These are phyloP conservation scores for Dicerorhinus sumatrensis DNA, from an alignment of 2,113 vertebrate genomes.

Conservation along the genomic window DNA sequence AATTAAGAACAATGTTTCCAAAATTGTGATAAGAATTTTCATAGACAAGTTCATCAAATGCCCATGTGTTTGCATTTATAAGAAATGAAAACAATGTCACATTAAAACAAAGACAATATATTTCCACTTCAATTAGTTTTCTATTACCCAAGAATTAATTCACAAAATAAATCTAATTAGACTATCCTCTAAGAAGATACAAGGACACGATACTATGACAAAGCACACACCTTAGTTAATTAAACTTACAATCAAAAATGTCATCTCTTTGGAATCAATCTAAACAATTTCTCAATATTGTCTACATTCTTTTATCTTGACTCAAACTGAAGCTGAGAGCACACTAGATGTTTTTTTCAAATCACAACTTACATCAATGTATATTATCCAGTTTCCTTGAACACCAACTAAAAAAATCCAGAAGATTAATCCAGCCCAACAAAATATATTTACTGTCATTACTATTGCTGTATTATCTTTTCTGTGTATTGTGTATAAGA, in stretches of 20 bases:
- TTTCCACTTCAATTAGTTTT: constrained; percentile 32
- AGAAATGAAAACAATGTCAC: constrained; percentile 1
- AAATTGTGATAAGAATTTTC: neutral
- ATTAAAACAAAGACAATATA: constrained; percentile 1
- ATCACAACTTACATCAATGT: neutral
- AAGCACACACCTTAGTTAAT: neutral
- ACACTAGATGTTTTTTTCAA: neutral
- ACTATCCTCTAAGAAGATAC: neutral
- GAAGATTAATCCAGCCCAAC: neutral
- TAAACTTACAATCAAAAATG: neutral
- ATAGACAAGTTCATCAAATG: neutral
- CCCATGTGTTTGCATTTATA: neutral
- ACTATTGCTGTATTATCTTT: neutral
- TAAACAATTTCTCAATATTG: neutral
- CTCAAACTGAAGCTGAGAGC: neutral
- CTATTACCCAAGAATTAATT: neutral
- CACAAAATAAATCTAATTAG: neutral
- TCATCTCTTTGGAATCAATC: neutral
- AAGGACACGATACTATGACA: neutral
- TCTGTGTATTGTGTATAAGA: neutral
- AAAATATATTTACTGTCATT: neutral
- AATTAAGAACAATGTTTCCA: neutral
- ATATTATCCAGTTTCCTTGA: neutral
- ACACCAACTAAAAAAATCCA: neutral
- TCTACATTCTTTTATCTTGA: neutral